These are phyloP conservation scores for Fistularia tabacaria DNA, from an alignment of 2,797 vertebrate genomes.

Conservation along the genomic window DNA sequence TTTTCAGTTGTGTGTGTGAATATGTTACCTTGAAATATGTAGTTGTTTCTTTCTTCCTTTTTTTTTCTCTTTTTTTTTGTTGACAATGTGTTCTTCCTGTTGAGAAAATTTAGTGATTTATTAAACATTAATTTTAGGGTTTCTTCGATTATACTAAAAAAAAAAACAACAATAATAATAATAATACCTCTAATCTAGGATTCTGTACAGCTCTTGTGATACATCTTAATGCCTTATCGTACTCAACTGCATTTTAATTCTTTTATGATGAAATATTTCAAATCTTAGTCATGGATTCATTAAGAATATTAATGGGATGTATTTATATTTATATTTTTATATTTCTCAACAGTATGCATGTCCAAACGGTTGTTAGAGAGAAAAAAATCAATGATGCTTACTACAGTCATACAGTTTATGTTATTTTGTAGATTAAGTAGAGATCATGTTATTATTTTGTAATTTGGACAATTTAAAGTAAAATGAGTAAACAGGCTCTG, in stretches of 20 bases:
- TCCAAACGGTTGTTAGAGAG: conserved; percentile 71
- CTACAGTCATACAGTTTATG: conserved; percentile 74
- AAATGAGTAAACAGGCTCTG: conserved; percentile 64
- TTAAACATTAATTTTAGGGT: conserved; percentile 56
- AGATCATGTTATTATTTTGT: conserved; percentile 83
- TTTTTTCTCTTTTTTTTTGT: conserved; percentile 43
- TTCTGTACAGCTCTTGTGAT: conserved; percentile 79
- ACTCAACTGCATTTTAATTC: conserved; percentile 78
- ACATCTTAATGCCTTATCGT: conserved; percentile 83
- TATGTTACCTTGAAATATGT: conserved; percentile 63
- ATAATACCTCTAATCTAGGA: conserved; percentile 79
- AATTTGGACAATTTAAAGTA: conserved; percentile 83
- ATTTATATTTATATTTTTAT: conserved; percentile 89
- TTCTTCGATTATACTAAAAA: conserved; percentile 66
- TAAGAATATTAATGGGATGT: conserved; percentile 82
- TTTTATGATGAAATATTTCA: conserved; percentile 79
- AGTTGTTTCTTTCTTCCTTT: conserved; percentile 52
- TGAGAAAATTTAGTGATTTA: conserved; percentile 68
- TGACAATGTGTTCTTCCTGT: conserved; percentile 65
- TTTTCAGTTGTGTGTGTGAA: conserved; percentile 65
- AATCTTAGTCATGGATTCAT: conserved; percentile 78
- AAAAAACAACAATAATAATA: conserved; percentile 25
- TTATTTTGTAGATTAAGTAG: conserved; percentile 81
- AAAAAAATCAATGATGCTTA: conserved; percentile 72
- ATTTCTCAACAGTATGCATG: conserved; percentile 84